These are phyloP conservation scores for Phylloscopus trochiloides DNA, from an alignment of 2,113 vertebrate species.

Conservation along the genomic window DNA sequence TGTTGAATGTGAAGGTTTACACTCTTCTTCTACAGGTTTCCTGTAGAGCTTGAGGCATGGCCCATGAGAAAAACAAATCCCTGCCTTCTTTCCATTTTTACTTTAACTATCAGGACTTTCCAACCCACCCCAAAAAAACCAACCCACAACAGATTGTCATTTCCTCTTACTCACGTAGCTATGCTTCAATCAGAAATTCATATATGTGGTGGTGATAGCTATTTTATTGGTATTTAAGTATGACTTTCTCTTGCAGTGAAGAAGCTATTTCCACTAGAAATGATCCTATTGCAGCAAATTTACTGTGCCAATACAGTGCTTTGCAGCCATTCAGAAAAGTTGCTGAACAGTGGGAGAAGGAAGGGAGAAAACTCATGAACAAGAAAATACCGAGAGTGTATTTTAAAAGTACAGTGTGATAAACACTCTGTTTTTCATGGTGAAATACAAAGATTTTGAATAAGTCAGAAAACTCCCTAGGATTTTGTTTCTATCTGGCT, in stretches of 20 bases:
- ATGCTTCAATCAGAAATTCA: neutral
- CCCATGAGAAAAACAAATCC: neutral
- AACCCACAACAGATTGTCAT: neutral
- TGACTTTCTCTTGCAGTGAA: neutral
- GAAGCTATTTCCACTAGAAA: neutral
- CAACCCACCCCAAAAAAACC: accelerated
- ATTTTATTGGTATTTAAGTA: neutral
- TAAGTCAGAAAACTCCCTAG: neutral
- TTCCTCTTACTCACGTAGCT: neutral
- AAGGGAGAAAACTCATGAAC: neutral
- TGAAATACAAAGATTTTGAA: neutral
- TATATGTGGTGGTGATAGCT: accelerated
- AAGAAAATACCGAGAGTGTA: neutral
- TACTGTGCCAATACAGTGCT: neutral
- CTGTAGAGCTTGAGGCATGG: neutral
- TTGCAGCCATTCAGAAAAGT: neutral
- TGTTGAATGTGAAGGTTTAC: neutral
- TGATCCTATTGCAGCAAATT: neutral
- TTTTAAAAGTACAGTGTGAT: neutral
- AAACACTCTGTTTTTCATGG: neutral
- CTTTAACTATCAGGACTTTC: neutral
- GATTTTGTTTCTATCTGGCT: neutral
- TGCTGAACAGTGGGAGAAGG: neutral
- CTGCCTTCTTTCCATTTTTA: neutral
- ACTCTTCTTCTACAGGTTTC: neutral